Base-by-base conservation (phyloP, 1,140 invertebrate species). In the Pogonomyrmex barbatus region DNA sequence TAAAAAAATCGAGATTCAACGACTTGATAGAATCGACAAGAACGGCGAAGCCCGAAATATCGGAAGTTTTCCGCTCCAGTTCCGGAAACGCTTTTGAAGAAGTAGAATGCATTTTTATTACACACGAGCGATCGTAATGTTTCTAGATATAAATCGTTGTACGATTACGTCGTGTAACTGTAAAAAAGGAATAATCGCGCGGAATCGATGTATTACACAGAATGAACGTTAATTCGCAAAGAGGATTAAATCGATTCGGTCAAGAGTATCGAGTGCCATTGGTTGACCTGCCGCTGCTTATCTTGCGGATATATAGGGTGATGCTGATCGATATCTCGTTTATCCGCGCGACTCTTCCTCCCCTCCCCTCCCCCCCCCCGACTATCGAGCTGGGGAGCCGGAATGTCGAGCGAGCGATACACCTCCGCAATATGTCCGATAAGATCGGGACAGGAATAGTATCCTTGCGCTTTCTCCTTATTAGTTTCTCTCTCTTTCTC, bases 341-440 rank as follows among this genome's bases (percentile, higher is more conserved):
- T 82, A 73, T 82, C 39, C 58, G 54, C 10, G 78, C 9, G 42
- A 14, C 30, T 84, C 70, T 63, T 84, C n/a, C 56, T 62, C 24
- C 3, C 45, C n/a, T n/a, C n/a, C 24, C 24, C 24, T 24, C 24
- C 24, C 0, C 24, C 24, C 24, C 24, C 24, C 24, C 24, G 24
- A 60, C n/a, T 84, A 17, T 45, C 45, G 58, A 77, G 50, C 58
- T 24, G 56, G 54, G 9, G 39, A 82, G 56, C n/a, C 47, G 60
- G 71, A 84, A 77, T 84, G 81, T 73, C 71, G 9, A 47, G 17
- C 81, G 58, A 56, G 58, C 56, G 73, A 77, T 84, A 84, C 82
- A 77, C 71, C 82, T 60, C 14, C 82, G 81, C 71, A 84, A 77
- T 84, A 84, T 75, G 73, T 84, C 4, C 33, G 82, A 84, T 84